phyloP scores from a whole-genome alignment of 2,797 vertebrate genomes.

The Melanotaenia maccullochi region DNA sequence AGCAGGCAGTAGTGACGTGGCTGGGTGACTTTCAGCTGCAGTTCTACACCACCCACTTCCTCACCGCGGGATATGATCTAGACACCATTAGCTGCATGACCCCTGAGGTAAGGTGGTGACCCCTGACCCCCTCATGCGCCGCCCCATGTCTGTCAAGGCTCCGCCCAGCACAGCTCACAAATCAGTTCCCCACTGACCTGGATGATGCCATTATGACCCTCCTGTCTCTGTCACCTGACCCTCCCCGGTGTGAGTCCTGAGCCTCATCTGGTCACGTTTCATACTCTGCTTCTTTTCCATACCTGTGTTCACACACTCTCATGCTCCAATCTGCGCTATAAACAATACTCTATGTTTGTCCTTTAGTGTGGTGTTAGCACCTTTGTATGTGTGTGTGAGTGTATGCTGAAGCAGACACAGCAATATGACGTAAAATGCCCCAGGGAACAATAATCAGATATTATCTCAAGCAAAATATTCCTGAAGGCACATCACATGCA shows the following conservation, averaged over 20 bases:
- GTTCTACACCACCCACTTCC: conserved; percentile 96
- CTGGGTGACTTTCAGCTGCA: conserved; percentile 97
- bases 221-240: conserved; percentile 77
- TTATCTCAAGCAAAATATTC: conserved; percentile 51
- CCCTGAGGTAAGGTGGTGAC: conserved; percentile 89
- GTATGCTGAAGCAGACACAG: conserved; percentile 51
- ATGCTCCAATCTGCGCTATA: conserved; percentile 50
- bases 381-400: conserved; percentile 23
- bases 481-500: conserved; percentile 36
- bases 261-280: conserved; percentile 68
- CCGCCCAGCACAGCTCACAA: conserved; percentile 65
- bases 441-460: conserved; percentile 49
- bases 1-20: conserved; percentile 96
- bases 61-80: conserved; percentile 95
- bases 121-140: conserved; percentile 65
- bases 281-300: conserved; percentile 65
- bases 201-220: conserved; percentile 78
- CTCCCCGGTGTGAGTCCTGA: conserved; percentile 73
- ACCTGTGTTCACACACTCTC: conserved; percentile 56
- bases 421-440: conserved; percentile 41
- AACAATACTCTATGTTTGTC: conserved; percentile 41
- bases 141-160: conserved; percentile 76
- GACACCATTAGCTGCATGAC: conserved; percentile 97
- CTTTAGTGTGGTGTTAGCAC: conserved; percentile 40
- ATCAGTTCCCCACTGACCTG: conserved; percentile 68